Percentiles rank a stretch among this genome's conserved stretches.
Conservation (phyloP, 2,888 invertebrate genomes). For the Dynastes maya region DNA sequence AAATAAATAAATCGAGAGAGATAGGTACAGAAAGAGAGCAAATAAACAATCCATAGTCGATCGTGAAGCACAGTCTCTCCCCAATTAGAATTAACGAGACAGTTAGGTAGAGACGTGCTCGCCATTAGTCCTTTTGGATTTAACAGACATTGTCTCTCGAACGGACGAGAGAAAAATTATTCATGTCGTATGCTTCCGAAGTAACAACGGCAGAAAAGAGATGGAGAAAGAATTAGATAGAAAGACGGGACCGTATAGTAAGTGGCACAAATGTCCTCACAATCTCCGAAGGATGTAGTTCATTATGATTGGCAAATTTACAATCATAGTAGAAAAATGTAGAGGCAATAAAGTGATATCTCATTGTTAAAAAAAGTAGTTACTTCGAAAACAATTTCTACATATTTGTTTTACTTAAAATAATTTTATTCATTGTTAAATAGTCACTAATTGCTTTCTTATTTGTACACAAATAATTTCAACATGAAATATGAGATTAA, state of each 20-base stretch:
- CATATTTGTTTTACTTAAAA: too few relatives aligned
- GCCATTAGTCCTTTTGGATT: constrained; percentile 33
- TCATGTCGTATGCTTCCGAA: not conserved
- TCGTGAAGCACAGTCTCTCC: constrained; percentile 10
- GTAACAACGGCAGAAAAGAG: not conserved
- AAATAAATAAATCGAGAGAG: not conserved
- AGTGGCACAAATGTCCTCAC: not conserved
- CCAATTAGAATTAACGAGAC: constrained; percentile 42
- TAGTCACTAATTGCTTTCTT: too few relatives aligned
- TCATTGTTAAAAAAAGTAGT: too few relatives aligned
- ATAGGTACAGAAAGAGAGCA: not conserved
- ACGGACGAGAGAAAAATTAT: constrained; percentile 19
- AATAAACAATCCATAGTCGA: constrained; percentile 24
- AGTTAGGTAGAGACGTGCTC: constrained; percentile 23
- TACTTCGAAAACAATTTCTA: too few relatives aligned
- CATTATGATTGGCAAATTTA: constrained; percentile 35
- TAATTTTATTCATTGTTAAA: too few relatives aligned
- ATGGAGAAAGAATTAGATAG: not conserved
- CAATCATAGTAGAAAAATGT: constrained; percentile 5
- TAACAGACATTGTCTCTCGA: constrained; percentile 27
- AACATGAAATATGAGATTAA: too few relatives aligned
- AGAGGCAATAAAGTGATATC: not conserved
- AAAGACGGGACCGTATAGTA: not conserved
- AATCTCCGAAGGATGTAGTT: constrained; percentile 15
- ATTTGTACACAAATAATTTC: too few relatives aligned